Evolutionary conservation across 2,797 vertebrate genomes (phyloP).

Genomic region (Percopsis omiscomaycus): DNA sequence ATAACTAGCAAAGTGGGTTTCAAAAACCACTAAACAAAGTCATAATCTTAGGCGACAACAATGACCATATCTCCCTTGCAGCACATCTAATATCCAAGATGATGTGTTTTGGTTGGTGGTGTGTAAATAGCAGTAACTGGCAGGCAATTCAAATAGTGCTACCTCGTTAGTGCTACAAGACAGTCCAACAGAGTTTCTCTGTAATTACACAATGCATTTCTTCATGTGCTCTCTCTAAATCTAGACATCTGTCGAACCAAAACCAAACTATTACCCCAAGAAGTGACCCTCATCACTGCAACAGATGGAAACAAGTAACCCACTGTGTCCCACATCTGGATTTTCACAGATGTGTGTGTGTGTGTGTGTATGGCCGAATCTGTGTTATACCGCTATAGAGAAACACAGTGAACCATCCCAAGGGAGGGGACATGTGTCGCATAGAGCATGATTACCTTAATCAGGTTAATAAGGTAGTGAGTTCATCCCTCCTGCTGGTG

Average conservation of each 20-base stretch:
- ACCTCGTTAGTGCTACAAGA: no score
- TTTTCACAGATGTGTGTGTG: conserved; percentile 5
- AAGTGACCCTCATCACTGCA: conserved; percentile 31
- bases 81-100: no score
- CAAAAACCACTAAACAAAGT: no score
- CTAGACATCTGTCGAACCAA: conserved; percentile 12
- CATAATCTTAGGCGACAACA: no score
- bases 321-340: conserved; percentile 15
- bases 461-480: conserved; percentile 20
- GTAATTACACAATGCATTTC: no score
- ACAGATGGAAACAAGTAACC: conserved; percentile 37
- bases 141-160: no score
- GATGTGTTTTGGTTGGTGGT: no score
- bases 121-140: no score
- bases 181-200: no score
- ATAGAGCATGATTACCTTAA: conserved; percentile 6
- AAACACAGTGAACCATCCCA: not conserved
- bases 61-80: no score
- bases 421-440: not conserved
- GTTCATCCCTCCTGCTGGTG: conserved; percentile 5
- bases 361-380: not conserved
- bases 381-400: not conserved
- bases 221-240: conserved; percentile 14
- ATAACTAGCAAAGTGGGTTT: no score
- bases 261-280: conserved; percentile 35